Base-by-base conservation (phyloP, 35 echinoderm and acorn worm genomes). In the Hemicentrotus pulcherrimus region DNA sequence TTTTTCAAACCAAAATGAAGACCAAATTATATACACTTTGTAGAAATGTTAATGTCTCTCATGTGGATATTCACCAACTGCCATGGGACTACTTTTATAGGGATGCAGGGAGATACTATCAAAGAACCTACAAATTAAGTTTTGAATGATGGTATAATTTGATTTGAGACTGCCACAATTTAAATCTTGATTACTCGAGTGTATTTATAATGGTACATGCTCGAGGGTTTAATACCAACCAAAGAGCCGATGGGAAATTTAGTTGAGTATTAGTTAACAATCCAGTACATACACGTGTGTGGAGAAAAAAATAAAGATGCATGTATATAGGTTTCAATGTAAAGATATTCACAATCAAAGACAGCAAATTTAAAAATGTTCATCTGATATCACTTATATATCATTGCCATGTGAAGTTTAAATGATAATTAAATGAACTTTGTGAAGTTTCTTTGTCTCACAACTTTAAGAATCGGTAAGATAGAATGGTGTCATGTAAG, bases 1-100 rank as follows among this genome's bases (percentile, higher is more conserved):
- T 98, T 98, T 86, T 97, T 98, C 48, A 94, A 89, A 94, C 95
- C 95, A 30, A 97, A 95, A 94, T 98, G 58, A 96, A 94, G 31
- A 41, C 8, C 86, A 4, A 90, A 1, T 18, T 90, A 7, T 90
- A 47, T 90, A 30, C 6, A 47, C n/a, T n/a, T 90, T 33, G 31
- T 78, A 7, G 6, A 22, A 78, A 78, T n/a, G 4, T 78, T 2
- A n/a, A n/a, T n/a, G n/a, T n/a, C n/a, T n/a, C n/a, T n/a, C n/a
- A 70, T 24, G 16, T 70, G 5, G 61, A 70, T 78, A 28, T 78
- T 8, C 28, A 7, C 65, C 18, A 4, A 78, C 65, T 78, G 65
- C 65, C 65, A 78, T 78, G 22, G 48, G 0, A 78, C 19, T 28
- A 78, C 19, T 78, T 78, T 78, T 8, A n/a, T 7, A n/a, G n/a